Evolutionary conservation across 2,888 invertebrate genomes (phyloP).

Genomic region (Drosophila kuntzei): DNA sequence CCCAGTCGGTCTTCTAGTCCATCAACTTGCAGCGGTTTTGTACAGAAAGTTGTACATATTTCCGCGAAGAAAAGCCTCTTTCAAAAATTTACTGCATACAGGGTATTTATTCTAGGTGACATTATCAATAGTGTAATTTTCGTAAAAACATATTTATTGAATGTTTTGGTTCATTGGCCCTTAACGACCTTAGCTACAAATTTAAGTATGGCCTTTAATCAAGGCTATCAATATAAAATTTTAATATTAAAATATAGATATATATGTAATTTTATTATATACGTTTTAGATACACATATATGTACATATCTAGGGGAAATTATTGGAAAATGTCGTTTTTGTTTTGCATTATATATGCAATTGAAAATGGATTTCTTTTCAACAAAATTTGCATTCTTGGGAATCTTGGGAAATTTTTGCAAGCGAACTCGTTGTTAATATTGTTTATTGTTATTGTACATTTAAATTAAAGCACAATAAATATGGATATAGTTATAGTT

Average conservation of each 20-base stretch:
- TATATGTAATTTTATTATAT: neutral
- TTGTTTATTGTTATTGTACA: conserved; percentile 20
- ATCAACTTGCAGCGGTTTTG: too few relatives aligned
- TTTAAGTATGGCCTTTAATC: conserved; percentile 25
- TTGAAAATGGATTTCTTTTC: conserved; percentile 44
- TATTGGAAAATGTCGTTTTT: conserved; percentile 5
- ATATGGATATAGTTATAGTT: conserved; percentile 3
- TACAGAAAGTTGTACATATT: neutral
- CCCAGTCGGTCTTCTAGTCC: neutral
- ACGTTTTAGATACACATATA: too few relatives aligned
- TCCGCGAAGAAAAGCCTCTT: neutral
- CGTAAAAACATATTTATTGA: neutral
- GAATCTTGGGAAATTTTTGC: conserved; percentile 58
- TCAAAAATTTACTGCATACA: neutral
- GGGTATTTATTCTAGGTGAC: conserved; percentile 12
- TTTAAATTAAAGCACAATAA: conserved; percentile 45
- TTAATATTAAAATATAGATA: conserved; percentile 1
- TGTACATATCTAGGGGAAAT: neutral
- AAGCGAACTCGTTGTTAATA: conserved; percentile 6
- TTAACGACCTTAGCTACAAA: conserved; percentile 27
- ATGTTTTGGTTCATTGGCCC: conserved; percentile 35
- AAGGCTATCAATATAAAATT: conserved; percentile 16
- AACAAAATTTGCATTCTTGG: conserved; percentile 56
- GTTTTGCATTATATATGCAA: conserved; percentile 22
- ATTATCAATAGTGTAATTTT: conserved; percentile 1